Percentiles rank a stretch among this genome's conserved stretches.
Evolutionary conservation across 2,888 invertebrate species (phyloP).

Genomic region (Amblyteles armatorius): DNA sequence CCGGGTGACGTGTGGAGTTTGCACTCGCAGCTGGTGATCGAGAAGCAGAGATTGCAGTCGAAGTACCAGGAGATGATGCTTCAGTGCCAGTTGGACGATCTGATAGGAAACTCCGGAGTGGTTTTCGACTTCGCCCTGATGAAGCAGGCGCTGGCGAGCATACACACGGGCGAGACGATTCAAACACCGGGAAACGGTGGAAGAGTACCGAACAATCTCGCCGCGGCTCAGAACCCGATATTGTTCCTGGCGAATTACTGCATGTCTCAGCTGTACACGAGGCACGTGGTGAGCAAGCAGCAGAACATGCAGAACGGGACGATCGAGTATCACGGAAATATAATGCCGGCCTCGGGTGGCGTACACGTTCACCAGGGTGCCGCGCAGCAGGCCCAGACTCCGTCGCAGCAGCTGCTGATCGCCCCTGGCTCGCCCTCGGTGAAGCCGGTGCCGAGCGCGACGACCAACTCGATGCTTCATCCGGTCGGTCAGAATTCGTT

Average conservation of each 20-base stretch:
- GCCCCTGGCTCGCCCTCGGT: slow-evolving; percentile 82
- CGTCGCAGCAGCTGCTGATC: slow-evolving; percentile 78
- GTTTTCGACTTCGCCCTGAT: slow-evolving; percentile 89
- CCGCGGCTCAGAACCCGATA: slow-evolving; percentile 88
- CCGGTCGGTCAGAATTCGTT: slow-evolving; percentile 80
- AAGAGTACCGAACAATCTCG: slow-evolving; percentile 77
- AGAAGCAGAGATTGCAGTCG: slow-evolving; percentile 89
- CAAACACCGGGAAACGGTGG: slow-evolving; percentile 77
- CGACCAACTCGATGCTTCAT: slow-evolving; percentile 79
- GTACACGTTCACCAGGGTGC: slow-evolving; percentile 84
- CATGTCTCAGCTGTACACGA: slow-evolving; percentile 90
- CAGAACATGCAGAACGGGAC: slow-evolving; percentile 86
- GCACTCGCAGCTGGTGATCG: slow-evolving; percentile 87
- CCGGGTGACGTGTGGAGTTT: slow-evolving; percentile 88
- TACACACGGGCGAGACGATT: slow-evolving; percentile 87
- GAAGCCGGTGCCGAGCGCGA: slow-evolving; percentile 76
- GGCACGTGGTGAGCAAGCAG: slow-evolving; percentile 88
- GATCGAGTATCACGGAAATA: slow-evolving; percentile 81
- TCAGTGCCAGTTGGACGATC: slow-evolving; percentile 90
- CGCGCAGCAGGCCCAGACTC: slow-evolving; percentile 79
- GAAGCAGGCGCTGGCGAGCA: slow-evolving; percentile 88
- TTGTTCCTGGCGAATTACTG: slow-evolving; percentile 92
- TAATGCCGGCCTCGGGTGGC: slow-evolving; percentile 81
- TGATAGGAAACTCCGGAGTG: slow-evolving; percentile 88
- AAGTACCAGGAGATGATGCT: slow-evolving; percentile 90